Evolutionary conservation across 1,140 invertebrate genomes (phyloP).

Genomic region (Colletes latitarsis): DNA sequence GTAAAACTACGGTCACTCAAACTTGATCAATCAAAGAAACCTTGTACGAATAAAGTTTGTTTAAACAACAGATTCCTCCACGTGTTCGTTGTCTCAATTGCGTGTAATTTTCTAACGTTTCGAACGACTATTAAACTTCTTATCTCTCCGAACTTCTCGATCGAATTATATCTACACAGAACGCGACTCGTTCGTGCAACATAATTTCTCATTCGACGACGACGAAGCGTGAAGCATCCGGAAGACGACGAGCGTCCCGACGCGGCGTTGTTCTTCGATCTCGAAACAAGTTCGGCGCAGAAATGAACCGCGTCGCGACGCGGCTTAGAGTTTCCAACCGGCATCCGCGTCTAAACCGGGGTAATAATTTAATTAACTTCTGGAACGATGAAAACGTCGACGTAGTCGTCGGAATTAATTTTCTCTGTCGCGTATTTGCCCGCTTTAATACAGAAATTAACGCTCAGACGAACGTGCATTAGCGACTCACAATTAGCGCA

Average conservation of each 20-base stretch:
- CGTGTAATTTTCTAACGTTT: too few species aligned
- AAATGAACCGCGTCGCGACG: background rate
- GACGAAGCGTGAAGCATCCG: background rate
- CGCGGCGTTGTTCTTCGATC: background rate
- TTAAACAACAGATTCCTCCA: too few species aligned
- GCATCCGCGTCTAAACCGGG: background rate
- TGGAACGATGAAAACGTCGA: background rate
- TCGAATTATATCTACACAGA: too few species aligned
- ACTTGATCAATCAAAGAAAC: too few species aligned
- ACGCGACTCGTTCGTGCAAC: background rate
- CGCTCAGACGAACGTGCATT: background rate
- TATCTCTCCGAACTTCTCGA: too few species aligned
- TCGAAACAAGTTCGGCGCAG: background rate
- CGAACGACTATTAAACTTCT: too few species aligned
- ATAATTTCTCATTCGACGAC: background rate
- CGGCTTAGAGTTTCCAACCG: background rate
- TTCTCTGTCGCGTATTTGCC: background rate
- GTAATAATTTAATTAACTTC: background rate
- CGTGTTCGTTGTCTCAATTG: too few species aligned
- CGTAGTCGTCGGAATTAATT: background rate
- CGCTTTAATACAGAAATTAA: conserved; percentile 2
- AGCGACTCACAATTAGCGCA: background rate
- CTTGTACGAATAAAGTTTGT: too few species aligned
- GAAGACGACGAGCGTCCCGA: background rate
- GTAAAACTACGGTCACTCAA: too few species aligned